A percentile compares a stretch with the other conserved stretches of the same genome.
These are phyloP conservation scores for Bombyx mori DNA, from an alignment of 1,140 invertebrate species.

Conservation along the genomic window DNA sequence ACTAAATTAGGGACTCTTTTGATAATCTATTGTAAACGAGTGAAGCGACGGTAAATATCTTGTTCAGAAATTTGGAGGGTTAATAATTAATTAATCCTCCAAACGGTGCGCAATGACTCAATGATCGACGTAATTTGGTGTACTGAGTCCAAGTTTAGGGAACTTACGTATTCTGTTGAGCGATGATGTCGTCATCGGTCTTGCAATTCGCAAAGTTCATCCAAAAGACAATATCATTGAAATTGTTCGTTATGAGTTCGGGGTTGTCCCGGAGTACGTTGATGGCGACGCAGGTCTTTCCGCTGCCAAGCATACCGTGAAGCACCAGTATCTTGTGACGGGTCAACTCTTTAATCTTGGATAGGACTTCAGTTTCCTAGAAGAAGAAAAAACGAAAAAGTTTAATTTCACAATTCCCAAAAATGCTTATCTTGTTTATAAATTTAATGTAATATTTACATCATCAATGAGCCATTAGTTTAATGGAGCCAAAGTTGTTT, in stretches of 20 bases:
- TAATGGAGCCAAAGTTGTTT: too few species aligned
- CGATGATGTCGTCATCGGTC: constrained; percentile 59
- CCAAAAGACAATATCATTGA: constrained; percentile 63
- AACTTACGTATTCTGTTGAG: constrained; percentile 56
- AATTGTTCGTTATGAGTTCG: constrained; percentile 58
- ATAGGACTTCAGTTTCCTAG: constrained; percentile 58
- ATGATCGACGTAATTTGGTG: too few species aligned
- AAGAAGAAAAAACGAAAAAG: constrained; percentile 6
- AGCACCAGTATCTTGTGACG: constrained; percentile 72
- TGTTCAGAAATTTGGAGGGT: too few species aligned
- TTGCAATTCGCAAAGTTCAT: constrained; percentile 63
- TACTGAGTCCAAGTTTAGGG: neutral
- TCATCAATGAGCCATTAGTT: too few species aligned
- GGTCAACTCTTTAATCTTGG: constrained; percentile 42
- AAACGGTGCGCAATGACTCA: too few species aligned
- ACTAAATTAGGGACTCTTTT: too few species aligned
- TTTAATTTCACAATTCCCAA: too few species aligned
- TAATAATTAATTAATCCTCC: too few species aligned
- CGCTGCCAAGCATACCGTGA: constrained; percentile 79
- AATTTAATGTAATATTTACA: too few species aligned
- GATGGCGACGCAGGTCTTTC: constrained; percentile 78
- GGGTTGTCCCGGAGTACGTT: constrained; percentile 71
- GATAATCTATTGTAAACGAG: too few species aligned
- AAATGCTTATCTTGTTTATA: too few species aligned
- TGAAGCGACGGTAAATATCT: too few species aligned